These are phyloP conservation scores for Romanomermis culicivorax DNA, from an alignment of 2,888 invertebrate genomes.

Conservation along the genomic window DNA sequence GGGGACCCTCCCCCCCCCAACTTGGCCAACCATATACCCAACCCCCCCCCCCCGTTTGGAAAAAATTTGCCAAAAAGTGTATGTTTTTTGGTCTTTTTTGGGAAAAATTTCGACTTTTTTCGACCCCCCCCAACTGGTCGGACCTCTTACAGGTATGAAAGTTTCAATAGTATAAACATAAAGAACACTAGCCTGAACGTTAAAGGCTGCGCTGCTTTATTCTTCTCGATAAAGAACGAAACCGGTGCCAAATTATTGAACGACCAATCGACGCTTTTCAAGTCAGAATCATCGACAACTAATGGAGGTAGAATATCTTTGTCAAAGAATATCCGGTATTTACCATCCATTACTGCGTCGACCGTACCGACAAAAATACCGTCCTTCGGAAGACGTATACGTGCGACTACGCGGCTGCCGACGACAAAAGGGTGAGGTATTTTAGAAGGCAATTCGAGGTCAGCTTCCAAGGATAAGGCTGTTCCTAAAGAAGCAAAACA, in stretches of 20 bases:
- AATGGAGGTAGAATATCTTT: constrained; percentile 18
- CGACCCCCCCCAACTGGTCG: too few relatives aligned
- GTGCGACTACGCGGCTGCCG: constrained; percentile 17
- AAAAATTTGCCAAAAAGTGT: too few relatives aligned
- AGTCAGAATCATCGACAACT: constrained; percentile 15
- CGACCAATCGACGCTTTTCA: constrained; percentile 13
- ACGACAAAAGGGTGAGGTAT: constrained; percentile 20
- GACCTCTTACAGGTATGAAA: too few relatives aligned
- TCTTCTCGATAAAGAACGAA: constrained; percentile 24
- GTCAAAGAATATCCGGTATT: constrained; percentile 25
- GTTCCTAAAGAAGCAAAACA: constrained; percentile 1
- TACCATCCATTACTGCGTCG: constrained; percentile 22
- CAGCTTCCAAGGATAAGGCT: constrained; percentile 3
- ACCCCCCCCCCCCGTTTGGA: too few relatives aligned
- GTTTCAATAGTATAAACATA: too few relatives aligned
- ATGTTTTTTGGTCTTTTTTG: too few relatives aligned
- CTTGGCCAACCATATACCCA: too few relatives aligned
- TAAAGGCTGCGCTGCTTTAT: constrained; percentile 14
- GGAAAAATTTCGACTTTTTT: too few relatives aligned
- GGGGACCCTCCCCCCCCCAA: too few relatives aligned
- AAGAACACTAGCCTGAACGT: background rate
- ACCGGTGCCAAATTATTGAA: constrained; percentile 19
- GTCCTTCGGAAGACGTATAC: constrained; percentile 14
- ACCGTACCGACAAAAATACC: constrained; percentile 26
- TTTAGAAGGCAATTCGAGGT: constrained; percentile 15